Percentiles rank a stretch among this genome's conserved stretches.
These are phyloP conservation scores for Fregetta grallaria DNA, from an alignment of 2,113 vertebrate genomes.

Conservation along the genomic window DNA sequence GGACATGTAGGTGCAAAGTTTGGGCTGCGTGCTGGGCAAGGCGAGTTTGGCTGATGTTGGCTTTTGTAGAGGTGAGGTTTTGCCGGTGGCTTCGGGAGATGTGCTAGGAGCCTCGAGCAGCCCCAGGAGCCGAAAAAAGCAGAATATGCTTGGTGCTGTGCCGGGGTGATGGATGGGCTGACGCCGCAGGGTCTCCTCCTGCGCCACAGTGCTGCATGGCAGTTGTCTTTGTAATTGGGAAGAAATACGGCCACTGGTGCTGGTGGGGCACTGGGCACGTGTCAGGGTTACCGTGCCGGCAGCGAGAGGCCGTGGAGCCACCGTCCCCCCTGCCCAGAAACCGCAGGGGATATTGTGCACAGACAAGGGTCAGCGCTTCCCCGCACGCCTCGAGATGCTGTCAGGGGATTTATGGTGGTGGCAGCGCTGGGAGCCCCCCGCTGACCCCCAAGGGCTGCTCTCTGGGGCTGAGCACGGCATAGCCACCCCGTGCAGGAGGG, in stretches of 20 bases:
- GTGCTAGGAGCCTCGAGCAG: rapidly evolving
- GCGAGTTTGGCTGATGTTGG: rapidly evolving
- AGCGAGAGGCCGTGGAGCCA: rapidly evolving
- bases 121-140: too few species aligned
- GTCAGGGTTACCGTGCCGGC: rapidly evolving
- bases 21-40: neutral
- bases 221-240: neutral
- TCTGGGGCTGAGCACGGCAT: rapidly evolving
- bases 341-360: rapidly evolving
- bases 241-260: rapidly evolving
- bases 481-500: rapidly evolving
- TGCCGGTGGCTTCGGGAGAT: rapidly evolving
- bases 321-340: rapidly evolving
- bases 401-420: rapidly evolving
- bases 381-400: rapidly evolving
- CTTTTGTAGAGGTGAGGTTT: neutral
- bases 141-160: rapidly evolving
- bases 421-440: rapidly evolving
- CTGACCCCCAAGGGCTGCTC: too few species aligned
- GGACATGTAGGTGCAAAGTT: rapidly evolving
- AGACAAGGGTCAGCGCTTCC: rapidly evolving
- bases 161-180: neutral
- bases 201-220: rapidly evolving
- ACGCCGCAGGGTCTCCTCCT: rapidly evolving
- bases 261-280: neutral